A percentile compares a stretch with the other conserved stretches of the same genome.
Conservation (phyloP, 2,888 invertebrate species). For the Molorchus minor region DNA sequence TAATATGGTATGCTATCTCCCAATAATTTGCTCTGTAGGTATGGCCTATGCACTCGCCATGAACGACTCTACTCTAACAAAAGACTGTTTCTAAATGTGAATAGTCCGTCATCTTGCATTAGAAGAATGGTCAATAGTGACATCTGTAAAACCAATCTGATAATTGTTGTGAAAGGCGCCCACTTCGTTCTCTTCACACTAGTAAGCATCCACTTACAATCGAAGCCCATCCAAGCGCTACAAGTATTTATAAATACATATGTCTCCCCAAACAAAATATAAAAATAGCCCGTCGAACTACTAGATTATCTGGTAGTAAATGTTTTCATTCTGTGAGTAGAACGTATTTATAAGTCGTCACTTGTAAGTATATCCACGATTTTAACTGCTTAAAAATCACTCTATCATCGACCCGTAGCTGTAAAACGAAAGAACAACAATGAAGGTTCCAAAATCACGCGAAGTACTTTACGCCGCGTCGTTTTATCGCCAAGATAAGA, state of each 20-base stretch:
- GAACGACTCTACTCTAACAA: no score
- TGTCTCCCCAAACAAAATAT: slow-evolving; percentile 42
- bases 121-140: no score
- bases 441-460: slow-evolving; percentile 51
- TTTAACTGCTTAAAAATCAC: slow-evolving; percentile 36
- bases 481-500: slow-evolving; percentile 52
- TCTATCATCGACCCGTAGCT: slow-evolving; percentile 41
- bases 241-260: slow-evolving; percentile 43
- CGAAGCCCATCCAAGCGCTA: no score
- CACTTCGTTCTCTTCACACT: no score
- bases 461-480: slow-evolving; percentile 47
- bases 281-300: slow-evolving; percentile 37
- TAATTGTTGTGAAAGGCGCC: no score
- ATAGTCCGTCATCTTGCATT: no score
- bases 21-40: no score
- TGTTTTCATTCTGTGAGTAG: slow-evolving; percentile 20
- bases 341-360: slow-evolving; percentile 31
- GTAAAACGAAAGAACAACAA: slow-evolving; percentile 48
- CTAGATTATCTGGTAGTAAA: slow-evolving; percentile 24
- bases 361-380: slow-evolving; percentile 15
- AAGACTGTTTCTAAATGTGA: no score
- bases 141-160: no score
- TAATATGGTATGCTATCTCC: no score
- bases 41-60: no score
- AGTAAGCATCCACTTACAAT: no score